Conservation (phyloP, 2,797 vertebrate genomes). For the Paedocypris micromegethes region DNA sequence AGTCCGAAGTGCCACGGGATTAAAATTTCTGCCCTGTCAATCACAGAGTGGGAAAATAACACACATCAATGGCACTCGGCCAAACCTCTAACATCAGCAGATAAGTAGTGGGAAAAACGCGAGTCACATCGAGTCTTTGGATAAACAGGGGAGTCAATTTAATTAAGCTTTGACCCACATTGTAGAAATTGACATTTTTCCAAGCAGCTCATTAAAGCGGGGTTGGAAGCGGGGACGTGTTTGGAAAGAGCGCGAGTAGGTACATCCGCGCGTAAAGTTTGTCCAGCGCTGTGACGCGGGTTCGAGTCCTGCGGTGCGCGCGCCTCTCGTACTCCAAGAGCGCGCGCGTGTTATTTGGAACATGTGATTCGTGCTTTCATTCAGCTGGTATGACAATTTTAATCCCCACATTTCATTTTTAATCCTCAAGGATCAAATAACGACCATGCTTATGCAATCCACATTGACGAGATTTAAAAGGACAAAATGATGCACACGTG, state of each 20-base stretch:
- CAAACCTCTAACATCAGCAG: constrained; percentile 10
- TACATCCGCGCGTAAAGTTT: neutral
- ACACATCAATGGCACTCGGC: constrained; percentile 1
- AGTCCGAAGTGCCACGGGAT: constrained; percentile 16
- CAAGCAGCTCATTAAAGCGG: neutral
- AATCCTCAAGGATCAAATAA: constrained; percentile 7
- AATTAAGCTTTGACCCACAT: constrained; percentile 32
- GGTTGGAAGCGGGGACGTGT: neutral
- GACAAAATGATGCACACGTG: neutral
- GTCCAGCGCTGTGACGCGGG: neutral
- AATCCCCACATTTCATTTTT: constrained; percentile 20
- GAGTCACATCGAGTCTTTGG: constrained; percentile 16
- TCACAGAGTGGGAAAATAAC: constrained; percentile 13
- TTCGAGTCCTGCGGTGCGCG: neutral
- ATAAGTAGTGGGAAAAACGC: constrained; percentile 21
- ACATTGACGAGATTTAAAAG: neutral
- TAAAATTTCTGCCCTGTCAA: constrained; percentile 17
- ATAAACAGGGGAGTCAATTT: constrained; percentile 6
- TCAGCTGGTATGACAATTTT: constrained; percentile 7
- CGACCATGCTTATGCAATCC: neutral
- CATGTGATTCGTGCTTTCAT: constrained; percentile 14
- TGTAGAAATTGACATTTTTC: constrained; percentile 10
- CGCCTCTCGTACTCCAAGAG: neutral
- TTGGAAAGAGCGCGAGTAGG: neutral
- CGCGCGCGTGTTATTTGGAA: no score